Evolutionary conservation across 2,888 invertebrate species (phyloP).

Genomic region (Sialis fuliginosa): DNA sequence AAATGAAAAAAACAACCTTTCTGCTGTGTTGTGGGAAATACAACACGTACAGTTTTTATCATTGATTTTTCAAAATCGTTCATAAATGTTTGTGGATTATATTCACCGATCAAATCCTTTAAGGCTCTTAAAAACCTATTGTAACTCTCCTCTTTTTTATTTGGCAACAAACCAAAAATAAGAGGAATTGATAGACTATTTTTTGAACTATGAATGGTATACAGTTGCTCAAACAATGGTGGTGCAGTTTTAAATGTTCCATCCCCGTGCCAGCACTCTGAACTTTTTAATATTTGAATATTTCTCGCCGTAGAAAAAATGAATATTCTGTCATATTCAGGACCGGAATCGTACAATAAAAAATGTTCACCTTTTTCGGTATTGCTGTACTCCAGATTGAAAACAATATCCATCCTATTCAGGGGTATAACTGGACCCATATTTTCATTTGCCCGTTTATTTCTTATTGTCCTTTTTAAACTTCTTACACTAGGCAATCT

Average conservation of each 20-base stretch:
- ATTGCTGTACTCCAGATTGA: background rate
- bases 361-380: background rate
- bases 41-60: conserved; percentile 6
- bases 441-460: background rate
- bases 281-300: background rate
- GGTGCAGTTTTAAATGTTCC: conserved; percentile 12
- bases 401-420: background rate
- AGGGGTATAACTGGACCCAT: background rate
- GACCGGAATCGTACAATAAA: background rate
- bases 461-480: background rate
- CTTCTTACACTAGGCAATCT: background rate
- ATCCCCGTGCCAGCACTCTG: conserved; percentile 8
- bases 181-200: conserved; percentile 8
- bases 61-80: conserved; percentile 7
- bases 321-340: background rate
- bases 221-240: conserved; percentile 10
- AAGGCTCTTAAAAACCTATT: conserved; percentile 3
- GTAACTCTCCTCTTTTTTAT: conserved; percentile 8
- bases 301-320: background rate
- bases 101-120: conserved; percentile 3
- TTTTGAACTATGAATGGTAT: conserved; percentile 10
- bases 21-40: conserved; percentile 5
- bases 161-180: conserved; percentile 9
- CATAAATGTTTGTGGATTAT: conserved; percentile 4
- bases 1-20: conserved; percentile 10